phyloP scores from a whole-genome alignment of 2,113 vertebrate species.

The Centrocercus urophasianus region DNA sequence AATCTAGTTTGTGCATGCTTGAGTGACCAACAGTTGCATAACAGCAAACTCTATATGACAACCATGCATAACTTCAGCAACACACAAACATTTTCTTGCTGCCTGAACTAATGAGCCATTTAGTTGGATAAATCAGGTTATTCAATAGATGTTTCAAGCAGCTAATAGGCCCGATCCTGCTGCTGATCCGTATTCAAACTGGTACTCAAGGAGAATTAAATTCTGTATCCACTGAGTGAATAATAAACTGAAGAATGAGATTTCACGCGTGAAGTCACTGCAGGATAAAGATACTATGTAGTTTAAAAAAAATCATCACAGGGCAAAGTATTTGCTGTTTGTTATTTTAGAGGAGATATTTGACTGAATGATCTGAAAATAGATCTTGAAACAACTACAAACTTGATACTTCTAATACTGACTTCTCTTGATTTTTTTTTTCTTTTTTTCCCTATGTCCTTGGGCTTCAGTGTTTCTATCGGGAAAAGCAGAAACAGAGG shows the following conservation, averaged over 20 bases:
- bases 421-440: not conserved
- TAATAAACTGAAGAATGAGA: conserved; percentile 31
- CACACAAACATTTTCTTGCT: conserved; percentile 29
- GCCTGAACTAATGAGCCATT: conserved; percentile 58
- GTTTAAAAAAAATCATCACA: not conserved
- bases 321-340: not conserved
- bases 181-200: conserved; percentile 20
- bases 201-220: conserved; percentile 46
- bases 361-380: not conserved
- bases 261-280: not conserved
- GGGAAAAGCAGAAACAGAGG: not conserved
- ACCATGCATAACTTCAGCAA: conserved; percentile 20
- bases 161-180: conserved; percentile 48
- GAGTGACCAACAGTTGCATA: not conserved
- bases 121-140: conserved; percentile 43
- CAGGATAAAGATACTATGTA: not conserved
- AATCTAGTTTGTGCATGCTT: not conserved
- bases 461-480: not conserved
- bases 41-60: conserved; percentile 46
- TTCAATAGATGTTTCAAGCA: conserved; percentile 20
- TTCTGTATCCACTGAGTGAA: conserved; percentile 11
- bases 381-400: not conserved
- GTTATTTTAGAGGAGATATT: not conserved
- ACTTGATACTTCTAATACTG: not conserved
- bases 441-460: not conserved